Conservation (phyloP, 2,113 vertebrate species). For the Bubo blakistoni region DNA sequence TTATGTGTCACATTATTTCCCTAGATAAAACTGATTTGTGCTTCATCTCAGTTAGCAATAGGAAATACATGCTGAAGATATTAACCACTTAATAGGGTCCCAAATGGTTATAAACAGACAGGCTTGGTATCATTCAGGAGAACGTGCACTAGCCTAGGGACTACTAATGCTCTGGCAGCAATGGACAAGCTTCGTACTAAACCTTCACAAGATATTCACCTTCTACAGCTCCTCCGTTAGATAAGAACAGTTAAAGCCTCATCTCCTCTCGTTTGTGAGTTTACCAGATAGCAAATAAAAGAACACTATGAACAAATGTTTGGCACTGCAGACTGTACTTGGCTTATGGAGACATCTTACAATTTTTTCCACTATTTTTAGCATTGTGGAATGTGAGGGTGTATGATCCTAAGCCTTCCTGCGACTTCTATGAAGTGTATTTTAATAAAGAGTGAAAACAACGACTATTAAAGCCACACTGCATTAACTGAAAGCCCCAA, state of each 20-base stretch:
- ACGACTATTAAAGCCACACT: background rate
- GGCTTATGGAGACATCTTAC: background rate
- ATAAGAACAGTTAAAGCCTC: background rate
- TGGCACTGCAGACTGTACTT: background rate
- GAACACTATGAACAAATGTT: background rate
- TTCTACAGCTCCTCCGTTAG: background rate
- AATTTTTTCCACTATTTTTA: background rate
- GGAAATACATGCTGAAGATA: background rate
- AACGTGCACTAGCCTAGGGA: background rate
- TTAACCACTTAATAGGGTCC: background rate
- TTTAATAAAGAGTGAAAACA: background rate
- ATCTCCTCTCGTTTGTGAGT: background rate
- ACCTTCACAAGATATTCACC: background rate
- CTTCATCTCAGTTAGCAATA: background rate
- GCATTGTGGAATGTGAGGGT: background rate
- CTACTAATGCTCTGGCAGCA: background rate
- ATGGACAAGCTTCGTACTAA: background rate
- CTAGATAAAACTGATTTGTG: background rate
- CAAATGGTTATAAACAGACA: background rate
- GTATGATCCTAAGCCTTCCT: background rate
- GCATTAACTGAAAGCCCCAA: background rate
- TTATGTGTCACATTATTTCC: background rate
- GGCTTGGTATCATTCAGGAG: background rate
- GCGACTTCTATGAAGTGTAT: background rate
- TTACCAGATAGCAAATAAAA: background rate